Conservation (phyloP, 2,113 vertebrate species). For the Aegithalos caudatus region DNA sequence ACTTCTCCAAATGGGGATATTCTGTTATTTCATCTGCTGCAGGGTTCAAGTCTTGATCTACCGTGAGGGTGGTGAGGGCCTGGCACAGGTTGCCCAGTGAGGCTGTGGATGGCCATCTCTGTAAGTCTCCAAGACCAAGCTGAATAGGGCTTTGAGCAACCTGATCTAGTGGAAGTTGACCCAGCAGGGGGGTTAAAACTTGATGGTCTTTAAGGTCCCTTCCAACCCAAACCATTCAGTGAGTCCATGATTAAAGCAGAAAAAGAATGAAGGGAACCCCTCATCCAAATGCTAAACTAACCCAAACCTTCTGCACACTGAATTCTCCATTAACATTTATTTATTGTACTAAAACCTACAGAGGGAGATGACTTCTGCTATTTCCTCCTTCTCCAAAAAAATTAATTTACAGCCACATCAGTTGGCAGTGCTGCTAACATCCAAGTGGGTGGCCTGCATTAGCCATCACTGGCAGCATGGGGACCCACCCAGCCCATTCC, state of each 20-base stretch:
- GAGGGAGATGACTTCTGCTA: background rate
- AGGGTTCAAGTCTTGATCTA: background rate
- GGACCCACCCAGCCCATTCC: constrained; percentile 13
- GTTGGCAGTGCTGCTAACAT: constrained; percentile 1
- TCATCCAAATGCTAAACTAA: background rate
- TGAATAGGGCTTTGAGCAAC: background rate
- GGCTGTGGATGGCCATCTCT: no score
- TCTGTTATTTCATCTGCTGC: background rate
- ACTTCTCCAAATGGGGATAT: background rate
- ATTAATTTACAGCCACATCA: background rate
- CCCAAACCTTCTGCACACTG: background rate
- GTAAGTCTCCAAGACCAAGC: background rate
- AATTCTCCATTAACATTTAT: background rate
- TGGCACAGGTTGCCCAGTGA: background rate
- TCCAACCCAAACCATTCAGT: background rate
- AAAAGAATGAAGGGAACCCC: background rate
- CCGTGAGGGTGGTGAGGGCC: background rate
- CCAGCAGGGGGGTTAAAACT: background rate
- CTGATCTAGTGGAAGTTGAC: background rate
- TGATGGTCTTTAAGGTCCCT: background rate
- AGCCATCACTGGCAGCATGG: background rate
- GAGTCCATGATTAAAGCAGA: background rate
- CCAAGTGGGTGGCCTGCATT: background rate
- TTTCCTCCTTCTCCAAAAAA: background rate
- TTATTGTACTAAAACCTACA: background rate